phyloP scores from a whole-genome alignment of 1,140 invertebrate genomes.

The Listronotus oregonensis region DNA sequence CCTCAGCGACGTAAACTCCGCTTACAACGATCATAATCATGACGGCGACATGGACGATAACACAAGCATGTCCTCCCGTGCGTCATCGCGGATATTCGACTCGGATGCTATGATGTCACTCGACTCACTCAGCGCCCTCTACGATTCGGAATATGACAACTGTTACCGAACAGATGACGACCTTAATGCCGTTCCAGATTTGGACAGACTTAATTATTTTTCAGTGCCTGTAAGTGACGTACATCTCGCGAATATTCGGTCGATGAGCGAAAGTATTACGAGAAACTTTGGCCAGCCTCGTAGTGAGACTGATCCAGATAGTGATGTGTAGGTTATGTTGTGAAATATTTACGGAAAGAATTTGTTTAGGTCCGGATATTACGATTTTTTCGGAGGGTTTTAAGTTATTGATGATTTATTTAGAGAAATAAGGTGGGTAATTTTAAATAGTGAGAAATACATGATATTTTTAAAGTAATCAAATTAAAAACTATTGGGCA shows the following conservation, averaged over 20 bases:
- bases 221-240: constrained; percentile 66
- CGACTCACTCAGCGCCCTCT: constrained; percentile 78
- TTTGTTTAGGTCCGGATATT: not conserved
- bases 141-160: constrained; percentile 83
- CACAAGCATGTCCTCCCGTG: constrained; percentile 76
- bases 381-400: too few species aligned
- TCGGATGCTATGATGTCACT: constrained; percentile 76
- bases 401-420: too few species aligned
- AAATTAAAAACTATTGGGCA: too few species aligned
- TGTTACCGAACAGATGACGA: constrained; percentile 60
- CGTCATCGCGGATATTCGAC: constrained; percentile 77
- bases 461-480: too few species aligned
- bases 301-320: constrained; percentile 67
- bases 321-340: constrained; percentile 59
- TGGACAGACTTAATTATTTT: constrained; percentile 55
- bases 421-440: too few species aligned
- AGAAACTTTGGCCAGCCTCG: constrained; percentile 73
- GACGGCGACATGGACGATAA: constrained; percentile 78
- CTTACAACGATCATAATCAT: constrained; percentile 74
- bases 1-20: constrained; percentile 83
- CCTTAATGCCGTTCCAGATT: constrained; percentile 53
- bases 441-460: too few species aligned
- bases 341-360: not conserved
- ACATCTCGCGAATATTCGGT: constrained; percentile 75
- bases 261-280: constrained; percentile 75